A percentile compares a stretch with the other conserved stretches of the same genome.
phyloP scores from a whole-genome alignment of 2,113 vertebrate genomes.

The Eolophus roseicapilla region DNA sequence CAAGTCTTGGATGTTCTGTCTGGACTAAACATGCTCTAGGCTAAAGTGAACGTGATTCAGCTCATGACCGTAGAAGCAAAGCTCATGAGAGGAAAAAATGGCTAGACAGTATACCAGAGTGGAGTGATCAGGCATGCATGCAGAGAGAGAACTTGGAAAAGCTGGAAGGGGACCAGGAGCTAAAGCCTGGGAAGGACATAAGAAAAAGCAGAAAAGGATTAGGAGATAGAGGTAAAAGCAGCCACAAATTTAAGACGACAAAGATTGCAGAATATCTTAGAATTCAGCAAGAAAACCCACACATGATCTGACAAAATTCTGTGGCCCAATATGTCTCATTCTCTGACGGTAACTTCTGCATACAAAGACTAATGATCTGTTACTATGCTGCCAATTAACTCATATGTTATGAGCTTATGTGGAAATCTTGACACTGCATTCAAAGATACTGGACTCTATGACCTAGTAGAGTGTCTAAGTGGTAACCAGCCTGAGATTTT shows the following conservation, averaged over 20 bases:
- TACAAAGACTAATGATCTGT: background rate
- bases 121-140: background rate
- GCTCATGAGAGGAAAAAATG: background rate
- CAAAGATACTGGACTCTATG: background rate
- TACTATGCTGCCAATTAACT: background rate
- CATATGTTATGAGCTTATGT: background rate
- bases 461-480: background rate
- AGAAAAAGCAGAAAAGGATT: background rate
- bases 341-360: background rate
- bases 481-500: background rate
- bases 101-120: background rate
- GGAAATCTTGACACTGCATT: background rate
- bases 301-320: background rate
- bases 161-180: background rate
- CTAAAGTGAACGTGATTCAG: conserved; percentile 3
- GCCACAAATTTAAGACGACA: background rate
- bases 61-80: background rate
- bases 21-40: conserved; percentile 14
- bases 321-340: background rate
- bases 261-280: background rate
- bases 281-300: background rate
- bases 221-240: background rate
- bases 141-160: background rate
- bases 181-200: background rate
- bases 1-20: conserved; percentile 1